Evolutionary conservation across 2,888 invertebrate genomes (phyloP), one percentile per base, ranked within the genome.

Genomic region (Tipula vernalis): DNA sequence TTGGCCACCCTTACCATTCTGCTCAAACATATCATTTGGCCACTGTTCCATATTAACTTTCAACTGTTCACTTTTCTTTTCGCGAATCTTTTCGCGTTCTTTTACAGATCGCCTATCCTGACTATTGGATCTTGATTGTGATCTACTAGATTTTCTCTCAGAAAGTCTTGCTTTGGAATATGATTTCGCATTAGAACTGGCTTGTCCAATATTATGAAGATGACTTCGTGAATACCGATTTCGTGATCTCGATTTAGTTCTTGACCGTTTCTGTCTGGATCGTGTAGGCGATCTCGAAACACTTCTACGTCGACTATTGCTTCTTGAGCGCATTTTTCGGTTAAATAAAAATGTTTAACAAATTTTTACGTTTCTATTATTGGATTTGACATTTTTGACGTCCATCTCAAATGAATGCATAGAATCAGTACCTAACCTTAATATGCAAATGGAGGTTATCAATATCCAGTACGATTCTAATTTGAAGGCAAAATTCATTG

Each of bases 1-100:
- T 86, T 18, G 18, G n/a, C 36, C 39, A 87, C 87, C 86, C 57
- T 87, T 57, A 42, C 57, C 39, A 39, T 85, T 87, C 86, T 88
- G 88, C 85, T 89, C 89, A 88, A 88, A 90, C 87, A 89, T 89
- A 87, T 90, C 90, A 87, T 90, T 89, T 8, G 89, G 89, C 89
- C 90, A 90, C 28, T 89, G 88, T 42, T 90, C 89, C 36, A 86
- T 87, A 39, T 87, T 87, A 71, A 88, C 87, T 39, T 87, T 87
- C 15, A 83, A 86, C 51, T 86, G 39, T 15, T 85, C 85, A 6
- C 85, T 15, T 42, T 42, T 85, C 0, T 85, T 85, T 15, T 85
- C 85, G 10, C 85, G 39, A 39, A 39, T 84, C 15, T 3, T 41
- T 12, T 39, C 36, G 8, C 42, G 36, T 86, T 51, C 18, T 51